These are phyloP conservation scores for Tipula confusa DNA, from an alignment of 2,888 invertebrate species.

Conservation along the genomic window DNA sequence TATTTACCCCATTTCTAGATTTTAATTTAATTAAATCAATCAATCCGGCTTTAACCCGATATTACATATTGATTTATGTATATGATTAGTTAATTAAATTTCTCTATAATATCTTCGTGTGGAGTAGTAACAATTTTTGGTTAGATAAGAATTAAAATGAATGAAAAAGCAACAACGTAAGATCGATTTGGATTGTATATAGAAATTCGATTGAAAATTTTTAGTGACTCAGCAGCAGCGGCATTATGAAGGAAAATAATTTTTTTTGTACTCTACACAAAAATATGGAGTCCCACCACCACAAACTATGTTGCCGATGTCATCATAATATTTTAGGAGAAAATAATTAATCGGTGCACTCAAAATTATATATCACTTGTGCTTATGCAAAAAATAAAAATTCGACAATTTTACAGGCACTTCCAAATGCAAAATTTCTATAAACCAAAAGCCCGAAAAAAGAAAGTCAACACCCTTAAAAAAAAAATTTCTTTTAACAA, in stretches of 20 bases:
- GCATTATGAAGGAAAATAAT: background rate
- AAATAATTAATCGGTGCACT: background rate
- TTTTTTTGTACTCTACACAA: background rate
- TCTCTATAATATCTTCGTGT: background rate
- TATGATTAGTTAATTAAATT: background rate
- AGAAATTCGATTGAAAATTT: background rate
- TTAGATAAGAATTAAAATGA: background rate
- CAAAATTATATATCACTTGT: background rate
- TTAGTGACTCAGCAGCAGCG: constrained; percentile 29
- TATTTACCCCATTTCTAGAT: background rate
- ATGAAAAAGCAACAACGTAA: background rate
- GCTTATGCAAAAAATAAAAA: background rate
- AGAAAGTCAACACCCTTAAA: constrained; percentile 30
- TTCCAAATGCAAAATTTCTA: background rate
- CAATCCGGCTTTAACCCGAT: background rate
- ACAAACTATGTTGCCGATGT: constrained; percentile 28
- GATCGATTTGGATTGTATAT: constrained; percentile 25
- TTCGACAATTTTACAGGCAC: background rate
- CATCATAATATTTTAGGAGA: background rate
- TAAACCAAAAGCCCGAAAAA: background rate
- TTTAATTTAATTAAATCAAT: background rate
- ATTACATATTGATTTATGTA: background rate
- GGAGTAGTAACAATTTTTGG: background rate
- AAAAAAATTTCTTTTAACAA: constrained; percentile 28
- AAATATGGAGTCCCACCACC: constrained; percentile 29